Percentiles rank a stretch among this genome's conserved stretches.
These are phyloP conservation scores for Nomada fabriciana DNA, from an alignment of 2,888 invertebrate genomes.

Conservation along the genomic window DNA sequence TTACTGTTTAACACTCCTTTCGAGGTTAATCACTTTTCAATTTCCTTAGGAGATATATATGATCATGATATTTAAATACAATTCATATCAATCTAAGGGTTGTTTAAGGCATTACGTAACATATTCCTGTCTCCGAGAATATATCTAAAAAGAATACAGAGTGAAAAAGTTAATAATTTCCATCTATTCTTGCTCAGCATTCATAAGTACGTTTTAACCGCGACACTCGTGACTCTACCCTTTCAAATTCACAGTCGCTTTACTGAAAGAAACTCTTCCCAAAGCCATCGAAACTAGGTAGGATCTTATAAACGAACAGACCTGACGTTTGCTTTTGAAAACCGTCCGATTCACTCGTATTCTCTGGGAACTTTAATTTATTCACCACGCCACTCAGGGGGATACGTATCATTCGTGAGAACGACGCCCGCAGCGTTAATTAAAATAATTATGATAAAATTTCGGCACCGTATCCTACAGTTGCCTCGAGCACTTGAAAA, in stretches of 20 bases:
- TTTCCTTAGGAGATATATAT: too few species aligned
- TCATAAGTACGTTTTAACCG: slow-evolving; percentile 27
- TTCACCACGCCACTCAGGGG: slow-evolving; percentile 7
- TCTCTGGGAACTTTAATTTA: slow-evolving; percentile 27
- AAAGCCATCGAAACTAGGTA: slow-evolving; percentile 3
- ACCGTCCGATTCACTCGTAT: slow-evolving; percentile 26
- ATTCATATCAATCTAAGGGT: too few species aligned
- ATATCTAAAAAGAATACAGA: too few species aligned
- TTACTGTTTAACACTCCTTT: too few species aligned
- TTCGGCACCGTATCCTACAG: not conserved
- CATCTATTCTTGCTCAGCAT: too few species aligned
- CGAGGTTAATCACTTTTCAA: too few species aligned
- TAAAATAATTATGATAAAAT: slow-evolving; percentile 50
- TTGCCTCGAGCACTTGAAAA: not conserved
- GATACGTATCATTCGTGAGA: slow-evolving; percentile 13
- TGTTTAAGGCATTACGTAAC: too few species aligned
- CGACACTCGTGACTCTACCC: not conserved
- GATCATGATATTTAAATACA: too few species aligned
- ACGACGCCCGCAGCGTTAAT: slow-evolving; percentile 32
- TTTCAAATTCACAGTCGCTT: slow-evolving; percentile 21
- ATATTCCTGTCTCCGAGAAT: too few species aligned
- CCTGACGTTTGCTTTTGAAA: slow-evolving; percentile 35
- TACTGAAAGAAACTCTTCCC: not conserved
- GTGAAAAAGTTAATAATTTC: too few species aligned
- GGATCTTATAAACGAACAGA: slow-evolving; percentile 19